These are phyloP conservation scores for Nemapogon koenigi DNA, from an alignment of 2,888 invertebrate genomes.

Conservation along the genomic window DNA sequence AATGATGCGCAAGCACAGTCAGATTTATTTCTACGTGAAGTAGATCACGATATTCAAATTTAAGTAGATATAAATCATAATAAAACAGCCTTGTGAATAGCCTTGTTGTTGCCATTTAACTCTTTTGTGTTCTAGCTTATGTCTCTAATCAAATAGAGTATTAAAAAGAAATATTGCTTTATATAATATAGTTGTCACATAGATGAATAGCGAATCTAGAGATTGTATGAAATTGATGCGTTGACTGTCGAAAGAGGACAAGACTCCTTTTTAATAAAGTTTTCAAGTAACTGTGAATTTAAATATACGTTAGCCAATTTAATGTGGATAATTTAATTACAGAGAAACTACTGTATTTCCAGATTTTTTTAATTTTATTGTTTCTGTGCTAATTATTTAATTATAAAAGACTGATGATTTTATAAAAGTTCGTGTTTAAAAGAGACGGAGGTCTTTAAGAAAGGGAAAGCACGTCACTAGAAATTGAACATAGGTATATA, in stretches of 20 bases:
- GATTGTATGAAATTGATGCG: slow-evolving; percentile 21
- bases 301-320: no score
- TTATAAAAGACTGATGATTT: no score
- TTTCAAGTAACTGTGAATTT: background rate
- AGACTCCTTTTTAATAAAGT: background rate
- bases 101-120: slow-evolving; percentile 39
- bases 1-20: no score
- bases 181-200: slow-evolving; percentile 43
- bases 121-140: slow-evolving; percentile 31
- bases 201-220: slow-evolving; percentile 43
- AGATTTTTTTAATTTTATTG: no score
- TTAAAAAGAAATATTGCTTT: slow-evolving; percentile 57
- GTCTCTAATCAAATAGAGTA: slow-evolving; percentile 53
- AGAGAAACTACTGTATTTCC: no score
- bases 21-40: background rate
- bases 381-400: no score
- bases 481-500: no score
- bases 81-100: slow-evolving; percentile 51
- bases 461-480: no score
- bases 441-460: no score
- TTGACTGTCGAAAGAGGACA: background rate
- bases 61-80: slow-evolving; percentile 53
- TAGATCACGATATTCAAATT: slow-evolving; percentile 49
- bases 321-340: no score
- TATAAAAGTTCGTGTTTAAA: no score